Evolutionary conservation across 2,888 invertebrate species (phyloP).

Genomic region (Xestia c-nigrum): DNA sequence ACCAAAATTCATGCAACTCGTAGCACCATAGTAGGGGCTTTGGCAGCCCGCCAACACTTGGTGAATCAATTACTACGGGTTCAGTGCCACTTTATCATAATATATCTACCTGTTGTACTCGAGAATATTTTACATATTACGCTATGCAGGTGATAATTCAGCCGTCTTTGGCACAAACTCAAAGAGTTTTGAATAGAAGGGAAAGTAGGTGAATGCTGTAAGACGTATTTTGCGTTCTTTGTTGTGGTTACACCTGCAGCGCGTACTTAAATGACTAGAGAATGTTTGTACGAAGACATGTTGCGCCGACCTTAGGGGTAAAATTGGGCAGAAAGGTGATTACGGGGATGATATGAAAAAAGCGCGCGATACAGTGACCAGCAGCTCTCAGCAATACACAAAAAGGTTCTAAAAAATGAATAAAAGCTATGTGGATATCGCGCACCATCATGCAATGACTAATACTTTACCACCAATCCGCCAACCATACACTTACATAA

Average conservation of each 20-base stretch:
- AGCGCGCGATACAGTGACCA: neutral
- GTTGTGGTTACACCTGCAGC: neutral
- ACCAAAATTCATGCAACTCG: constrained; percentile 23
- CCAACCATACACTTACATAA: constrained; percentile 25
- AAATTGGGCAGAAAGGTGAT: neutral
- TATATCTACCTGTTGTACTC: constrained; percentile 74
- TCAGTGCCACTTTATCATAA: constrained; percentile 79
- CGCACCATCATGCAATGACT: constrained; percentile 37
- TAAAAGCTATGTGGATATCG: constrained; percentile 11
- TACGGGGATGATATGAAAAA: neutral
- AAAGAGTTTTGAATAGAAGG: constrained; percentile 8
- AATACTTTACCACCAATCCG: constrained; percentile 6
- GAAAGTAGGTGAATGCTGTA: constrained; percentile 11
- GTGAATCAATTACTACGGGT: constrained; percentile 74
- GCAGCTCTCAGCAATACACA: too few relatives aligned
- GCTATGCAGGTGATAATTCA: constrained; percentile 27
- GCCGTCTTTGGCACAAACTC: constrained; percentile 8
- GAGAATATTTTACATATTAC: constrained; percentile 22
- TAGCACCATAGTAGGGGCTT: constrained; percentile 50
- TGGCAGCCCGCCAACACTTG: constrained; percentile 73
- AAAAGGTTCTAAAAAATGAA: neutral
- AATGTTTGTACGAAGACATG: neutral
- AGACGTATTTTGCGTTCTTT: neutral
- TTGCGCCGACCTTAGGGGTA: neutral
- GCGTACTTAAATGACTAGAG: neutral